Base-by-base conservation (phyloP, 2,888 invertebrate genomes). In the Eupelmus urozonus region DNA sequence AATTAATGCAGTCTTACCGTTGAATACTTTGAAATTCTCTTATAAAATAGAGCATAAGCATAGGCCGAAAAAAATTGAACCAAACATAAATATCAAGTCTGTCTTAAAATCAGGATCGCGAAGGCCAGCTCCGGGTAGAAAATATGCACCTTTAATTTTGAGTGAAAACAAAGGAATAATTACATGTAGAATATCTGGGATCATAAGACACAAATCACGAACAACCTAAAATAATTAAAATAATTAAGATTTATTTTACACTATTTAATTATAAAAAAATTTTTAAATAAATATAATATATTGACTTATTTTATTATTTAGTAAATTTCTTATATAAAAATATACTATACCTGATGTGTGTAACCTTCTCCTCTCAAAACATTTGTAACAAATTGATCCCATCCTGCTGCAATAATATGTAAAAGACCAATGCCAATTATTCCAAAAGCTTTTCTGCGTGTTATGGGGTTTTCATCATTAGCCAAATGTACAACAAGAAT, bases 131-230 rank as follows among this genome's bases (percentile, higher is more conserved):
- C 88, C 88, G 20, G 89, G 89, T 80, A 89, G 85, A 78, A 80
- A 82, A 65, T 86, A 84, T 66, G 80, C 70, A 67, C 82, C 83
- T 77, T 85, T 85, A 76, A 85, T 84, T 71, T 85, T 84, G 63
- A 90, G 88, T 79, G 91, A 88, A 88, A 91, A 90, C 18, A 93
- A 82, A 49, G 94, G 93, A 79, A 95, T 89, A 20, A 92, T 82
- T 29, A 94, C 90, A 84, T 94, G 93, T 45, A 94, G 88, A 60
- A 93, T 87, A 84, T 94, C 94, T 29, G 94, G 93, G 76, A 93
- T 90, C 94, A 94, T 94, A 83, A 94, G 93, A 42, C 92, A 92
- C 81, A 94, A 88, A 87, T 94, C 94, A 13, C 94, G 91, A 67
- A 94, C 90, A 67, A 92, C 90, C 91, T 92, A 84, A 82, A 83